Conservation (phyloP, 2,797 vertebrate species). For the Onychomys torridus region DNA sequence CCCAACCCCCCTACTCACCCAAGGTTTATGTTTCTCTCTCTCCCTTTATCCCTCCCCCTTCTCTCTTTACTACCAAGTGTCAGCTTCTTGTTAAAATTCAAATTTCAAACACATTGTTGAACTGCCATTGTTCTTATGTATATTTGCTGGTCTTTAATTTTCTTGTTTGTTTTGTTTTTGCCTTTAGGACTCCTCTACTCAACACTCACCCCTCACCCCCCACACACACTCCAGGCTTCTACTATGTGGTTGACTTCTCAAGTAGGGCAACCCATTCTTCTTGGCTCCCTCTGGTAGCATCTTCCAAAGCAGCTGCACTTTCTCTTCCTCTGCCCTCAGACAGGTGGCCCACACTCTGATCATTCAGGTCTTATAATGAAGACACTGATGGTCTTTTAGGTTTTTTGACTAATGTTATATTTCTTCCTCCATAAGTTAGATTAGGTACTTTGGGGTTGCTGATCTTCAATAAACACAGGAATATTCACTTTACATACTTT, state of each 20-base stretch:
- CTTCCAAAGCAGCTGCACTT: not conserved
- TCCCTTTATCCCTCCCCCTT: not conserved
- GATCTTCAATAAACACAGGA: not conserved
- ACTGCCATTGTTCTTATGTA: not conserved
- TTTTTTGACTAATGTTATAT: not conserved
- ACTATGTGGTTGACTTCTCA: not conserved
- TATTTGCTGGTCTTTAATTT: not conserved
- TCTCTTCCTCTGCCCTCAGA: not conserved
- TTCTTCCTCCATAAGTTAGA: not conserved
- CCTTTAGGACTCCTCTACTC: not conserved
- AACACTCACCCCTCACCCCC: fast-evolving
- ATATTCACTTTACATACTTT: not conserved
- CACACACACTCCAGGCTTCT: not conserved
- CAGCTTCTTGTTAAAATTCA: not conserved
- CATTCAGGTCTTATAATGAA: not conserved
- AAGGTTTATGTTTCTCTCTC: not conserved
- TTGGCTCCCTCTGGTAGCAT: not conserved
- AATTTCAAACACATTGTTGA: not conserved
- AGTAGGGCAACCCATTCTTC: not conserved
- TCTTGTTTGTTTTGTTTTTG: not conserved
- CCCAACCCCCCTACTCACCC: too few species aligned
- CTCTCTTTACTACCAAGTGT: not conserved
- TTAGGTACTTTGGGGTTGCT: not conserved
- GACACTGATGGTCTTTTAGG: not conserved
- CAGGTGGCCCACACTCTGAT: not conserved